A percentile compares a stretch with the other conserved stretches of the same genome.
phyloP scores from a whole-genome alignment of 2,797 vertebrate genomes.

The Dicrostonyx torquatus region DNA sequence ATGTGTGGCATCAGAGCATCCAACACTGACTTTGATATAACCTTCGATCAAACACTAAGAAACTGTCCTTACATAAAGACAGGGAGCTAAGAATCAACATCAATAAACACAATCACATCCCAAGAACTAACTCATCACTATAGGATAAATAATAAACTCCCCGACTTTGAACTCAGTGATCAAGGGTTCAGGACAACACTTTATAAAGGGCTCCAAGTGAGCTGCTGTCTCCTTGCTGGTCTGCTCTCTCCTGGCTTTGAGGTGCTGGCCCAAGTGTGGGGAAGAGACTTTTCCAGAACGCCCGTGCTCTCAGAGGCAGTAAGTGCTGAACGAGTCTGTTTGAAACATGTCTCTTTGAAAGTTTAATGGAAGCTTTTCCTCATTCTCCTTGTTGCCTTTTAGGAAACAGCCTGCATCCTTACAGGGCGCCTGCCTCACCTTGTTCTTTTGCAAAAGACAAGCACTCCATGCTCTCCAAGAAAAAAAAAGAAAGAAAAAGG shows the following conservation, averaged over 20 bases:
- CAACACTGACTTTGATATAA: neutral
- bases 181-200: neutral
- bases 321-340: constrained; percentile 74
- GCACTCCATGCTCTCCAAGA: constrained; percentile 58
- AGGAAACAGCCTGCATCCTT: constrained; percentile 68
- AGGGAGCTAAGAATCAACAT: constrained; percentile 2
- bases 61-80: neutral
- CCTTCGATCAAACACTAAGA: neutral
- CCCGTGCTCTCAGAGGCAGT: neutral
- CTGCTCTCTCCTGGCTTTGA: neutral
- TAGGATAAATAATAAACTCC: neutral
- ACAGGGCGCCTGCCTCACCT: constrained; percentile 17
- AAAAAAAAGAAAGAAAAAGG: neutral
- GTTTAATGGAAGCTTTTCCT: constrained; percentile 75
- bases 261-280: neutral
- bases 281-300: neutral
- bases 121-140: neutral
- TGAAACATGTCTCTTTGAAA: constrained; percentile 76
- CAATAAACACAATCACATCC: neutral
- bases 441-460: constrained; percentile 62
- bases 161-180: neutral
- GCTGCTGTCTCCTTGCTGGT: neutral
- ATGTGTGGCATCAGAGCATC: neutral
- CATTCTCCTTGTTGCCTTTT: constrained; percentile 78
- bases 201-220: neutral